These are phyloP conservation scores for Phainopepla nitens DNA, from an alignment of 2,113 vertebrate species.

Conservation along the genomic window DNA sequence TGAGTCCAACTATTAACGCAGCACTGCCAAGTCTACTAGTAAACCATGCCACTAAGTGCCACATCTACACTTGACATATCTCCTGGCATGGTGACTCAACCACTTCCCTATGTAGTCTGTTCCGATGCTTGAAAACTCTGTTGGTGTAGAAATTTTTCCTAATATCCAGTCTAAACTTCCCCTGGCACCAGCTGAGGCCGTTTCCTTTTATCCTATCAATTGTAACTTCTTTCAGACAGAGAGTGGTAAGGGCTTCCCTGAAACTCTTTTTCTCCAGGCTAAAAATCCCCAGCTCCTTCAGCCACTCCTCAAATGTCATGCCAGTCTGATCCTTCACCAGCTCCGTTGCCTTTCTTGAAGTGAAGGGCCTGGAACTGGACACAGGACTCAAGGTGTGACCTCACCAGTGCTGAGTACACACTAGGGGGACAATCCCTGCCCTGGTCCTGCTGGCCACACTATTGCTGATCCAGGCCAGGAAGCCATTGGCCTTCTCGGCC, in stretches of 20 bases:
- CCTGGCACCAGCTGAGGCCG: background rate
- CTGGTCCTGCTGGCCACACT: background rate
- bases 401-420: fast-evolving
- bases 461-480: background rate
- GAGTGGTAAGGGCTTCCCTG: background rate
- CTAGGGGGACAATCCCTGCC: too few species aligned
- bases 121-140: background rate
- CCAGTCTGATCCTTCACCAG: fast-evolving
- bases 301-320: background rate
- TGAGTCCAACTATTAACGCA: background rate
- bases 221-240: background rate
- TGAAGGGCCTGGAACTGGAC: background rate
- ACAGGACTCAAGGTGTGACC: fast-evolving
- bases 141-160: background rate
- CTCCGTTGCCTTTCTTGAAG: background rate
- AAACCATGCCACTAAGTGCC: background rate
- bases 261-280: background rate
- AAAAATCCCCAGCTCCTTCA: background rate
- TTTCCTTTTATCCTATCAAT: background rate
- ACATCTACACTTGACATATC: background rate
- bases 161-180: background rate
- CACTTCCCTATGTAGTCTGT: background rate
- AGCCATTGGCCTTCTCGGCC: background rate
- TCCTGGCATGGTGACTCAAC: background rate
- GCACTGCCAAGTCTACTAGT: background rate